A percentile compares a stretch with the other conserved stretches of the same genome.
phyloP scores from a whole-genome alignment of 2,797 vertebrate species.

The Allobates femoralis region DNA sequence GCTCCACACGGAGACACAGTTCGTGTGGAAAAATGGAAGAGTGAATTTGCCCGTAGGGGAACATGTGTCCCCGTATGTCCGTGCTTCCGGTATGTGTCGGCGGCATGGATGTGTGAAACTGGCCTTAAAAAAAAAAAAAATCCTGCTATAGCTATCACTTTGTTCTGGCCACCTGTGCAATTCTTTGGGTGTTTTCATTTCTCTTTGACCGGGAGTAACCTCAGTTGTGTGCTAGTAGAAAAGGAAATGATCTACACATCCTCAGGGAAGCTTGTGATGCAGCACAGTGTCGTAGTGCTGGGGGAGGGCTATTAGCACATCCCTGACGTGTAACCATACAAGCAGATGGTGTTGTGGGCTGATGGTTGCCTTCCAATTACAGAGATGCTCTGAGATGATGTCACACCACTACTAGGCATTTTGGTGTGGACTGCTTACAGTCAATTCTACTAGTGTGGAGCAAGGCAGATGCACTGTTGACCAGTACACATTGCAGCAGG shows the following conservation, averaged over 20 bases:
- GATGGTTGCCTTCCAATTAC: constrained; percentile 71
- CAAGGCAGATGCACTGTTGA: not conserved
- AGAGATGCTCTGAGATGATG: constrained; percentile 67
- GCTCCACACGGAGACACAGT: no score
- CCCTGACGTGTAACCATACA: constrained; percentile 65
- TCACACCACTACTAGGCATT: constrained; percentile 66
- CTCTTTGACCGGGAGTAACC: constrained; percentile 48
- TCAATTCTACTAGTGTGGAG: constrained; percentile 29
- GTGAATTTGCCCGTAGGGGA: no score
- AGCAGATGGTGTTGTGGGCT: constrained; percentile 68
- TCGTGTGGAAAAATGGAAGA: no score
- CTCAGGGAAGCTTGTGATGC: not conserved
- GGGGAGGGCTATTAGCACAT: constrained; percentile 23
- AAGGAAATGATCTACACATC: constrained; percentile 17
- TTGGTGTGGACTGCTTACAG: constrained; percentile 66
- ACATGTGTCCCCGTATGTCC: no score
- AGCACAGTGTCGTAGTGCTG: constrained; percentile 4
- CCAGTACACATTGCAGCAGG: constrained; percentile 21
- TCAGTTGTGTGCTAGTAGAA: not conserved
- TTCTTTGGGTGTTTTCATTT: not conserved
- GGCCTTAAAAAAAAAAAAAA: no score
- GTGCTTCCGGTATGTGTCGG: no score
- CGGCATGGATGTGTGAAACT: no score
- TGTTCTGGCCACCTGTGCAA: not conserved
- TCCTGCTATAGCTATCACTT: not conserved